Percentiles rank a stretch among this genome's conserved stretches.
Evolutionary conservation across 2,797 vertebrate genomes (phyloP).

Genomic region (Cottoperca gobio): DNA sequence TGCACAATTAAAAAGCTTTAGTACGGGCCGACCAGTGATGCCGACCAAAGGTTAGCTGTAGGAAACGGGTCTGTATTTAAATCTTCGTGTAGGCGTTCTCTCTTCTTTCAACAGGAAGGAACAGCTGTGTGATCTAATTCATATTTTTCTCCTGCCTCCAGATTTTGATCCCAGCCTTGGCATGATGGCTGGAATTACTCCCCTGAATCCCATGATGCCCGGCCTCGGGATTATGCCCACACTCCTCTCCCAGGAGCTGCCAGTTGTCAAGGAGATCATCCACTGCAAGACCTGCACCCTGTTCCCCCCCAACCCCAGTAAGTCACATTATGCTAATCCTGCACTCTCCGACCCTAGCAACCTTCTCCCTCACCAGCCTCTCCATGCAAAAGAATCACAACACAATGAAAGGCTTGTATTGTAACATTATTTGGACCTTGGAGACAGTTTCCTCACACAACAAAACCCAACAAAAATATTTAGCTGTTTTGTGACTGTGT

Average conservation of each 20-base stretch:
- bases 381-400: neutral
- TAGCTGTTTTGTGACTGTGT: neutral
- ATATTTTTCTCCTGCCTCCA: constrained; percentile 65
- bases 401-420: neutral
- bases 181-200: constrained; percentile 94
- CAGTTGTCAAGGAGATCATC: constrained; percentile 95
- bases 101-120: neutral
- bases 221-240: constrained; percentile 91
- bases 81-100: constrained; percentile 2
- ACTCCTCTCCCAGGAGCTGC: constrained; percentile 90
- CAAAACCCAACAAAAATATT: too few species aligned
- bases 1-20: constrained; percentile 34
- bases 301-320: constrained; percentile 96
- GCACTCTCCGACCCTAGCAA: neutral
- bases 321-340: constrained; percentile 59
- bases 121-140: constrained; percentile 21
- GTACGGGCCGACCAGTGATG: constrained; percentile 11
- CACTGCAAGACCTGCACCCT: constrained; percentile 98
- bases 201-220: constrained; percentile 94
- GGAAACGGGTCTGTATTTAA: constrained; percentile 22
- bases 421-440: neutral
- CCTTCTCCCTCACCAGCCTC: neutral
- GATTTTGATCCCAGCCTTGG: constrained; percentile 94
- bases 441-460: neutral
- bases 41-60: constrained; percentile 5